Evolutionary conservation across 2,888 invertebrate genomes (phyloP), one percentile per base, ranked within the genome.

Genomic region (Sphaerophoria rueppellii): DNA sequence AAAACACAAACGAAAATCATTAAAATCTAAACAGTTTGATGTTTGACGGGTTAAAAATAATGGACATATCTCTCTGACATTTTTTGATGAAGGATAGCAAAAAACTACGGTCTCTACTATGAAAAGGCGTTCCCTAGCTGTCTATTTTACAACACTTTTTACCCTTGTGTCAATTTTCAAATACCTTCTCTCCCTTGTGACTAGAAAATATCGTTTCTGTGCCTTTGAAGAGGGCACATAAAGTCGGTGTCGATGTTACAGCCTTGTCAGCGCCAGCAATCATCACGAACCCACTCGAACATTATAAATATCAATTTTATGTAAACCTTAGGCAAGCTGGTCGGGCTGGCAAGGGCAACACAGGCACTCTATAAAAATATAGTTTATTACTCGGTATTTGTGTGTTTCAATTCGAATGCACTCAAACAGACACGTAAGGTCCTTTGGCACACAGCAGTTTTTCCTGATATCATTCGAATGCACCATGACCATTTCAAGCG

Each of bases 321-420:
- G 60, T 35, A 60, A 60, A 60, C 60, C 24, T 43, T 43, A 60
- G 60, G 60, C 60, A 58, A 14, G 14, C 34, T 5, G 48, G 0
- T 0, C 3, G 2, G n/a, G 9, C 46, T 5, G 7, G 48, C 14
- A n/a, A 14, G 24, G 24, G 24, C 24, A 24, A 24, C 24, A 9
- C 50, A 6, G 34, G 55, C 34, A n/a, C 24, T 60, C 60, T 43
- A 60, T 60, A 60, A 60, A 58, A 43, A 60, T 60, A 60, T 60
- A 60, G 43, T 40, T 60, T 60, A 60, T 60, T 60, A 60, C 43
- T 40, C 3, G 4, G 9, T 43, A 12, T 43, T 7, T 40, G 9
- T 37, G 37, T 58, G 12, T 24, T 60, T 60, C 60, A 35, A 60
- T 60, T 40, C 24, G 5, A 60, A 6, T 60, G 40, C 40, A 43